Evolutionary conservation across 2,797 vertebrate genomes (phyloP), one percentile per base, ranked within the genome.

Genomic region (Eremophila alpestris): DNA sequence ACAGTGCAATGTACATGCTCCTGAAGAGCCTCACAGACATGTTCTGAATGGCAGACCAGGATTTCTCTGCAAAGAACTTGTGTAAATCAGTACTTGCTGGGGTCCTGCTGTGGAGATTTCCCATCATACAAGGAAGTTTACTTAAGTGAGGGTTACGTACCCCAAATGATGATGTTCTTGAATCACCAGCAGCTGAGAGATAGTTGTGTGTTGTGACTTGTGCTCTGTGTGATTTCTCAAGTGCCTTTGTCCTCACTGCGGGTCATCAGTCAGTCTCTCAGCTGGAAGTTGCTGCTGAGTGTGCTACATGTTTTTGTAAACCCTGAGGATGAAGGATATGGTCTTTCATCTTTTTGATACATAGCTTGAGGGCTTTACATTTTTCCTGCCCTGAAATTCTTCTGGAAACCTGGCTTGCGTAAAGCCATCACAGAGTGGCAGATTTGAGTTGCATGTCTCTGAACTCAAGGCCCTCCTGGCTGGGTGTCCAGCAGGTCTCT

Each of bases 191-290:
- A 29, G 45, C 67, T 93, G 87, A 79, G 85, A 76, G 78, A 89
- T 46, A 54, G 65, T 59, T 93, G 63, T 22, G 4, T n/a, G 24
- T 38, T 81, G 43, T 29, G 76, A 29, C 62, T 81, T 1, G 0
- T 88, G 55, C 36, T 83, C 56, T 86, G 69, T 22, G 29, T 75
- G 73, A 90, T 87, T 96, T 90, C 87, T 88, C 76, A 78, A 54
- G 60, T 70, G 56, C 13, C 64, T 92, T 80, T 89, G 67, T 70
- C 55, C 23, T 86, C 5, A 0, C 29, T 49, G 41, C 21, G 5
- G 55, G 74, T 79, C 41, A 63, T 76, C 76, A 85, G 89, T 87
- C 87, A 85, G n/a, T 46, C 68, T 89, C 81, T 71, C 69, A 83
- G 60, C 65, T 78, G 89, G 65, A 93, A 76, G 59, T 17, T 86